Conservation (phyloP, 2,113 vertebrate genomes). For the Ovibos moschatus region DNA sequence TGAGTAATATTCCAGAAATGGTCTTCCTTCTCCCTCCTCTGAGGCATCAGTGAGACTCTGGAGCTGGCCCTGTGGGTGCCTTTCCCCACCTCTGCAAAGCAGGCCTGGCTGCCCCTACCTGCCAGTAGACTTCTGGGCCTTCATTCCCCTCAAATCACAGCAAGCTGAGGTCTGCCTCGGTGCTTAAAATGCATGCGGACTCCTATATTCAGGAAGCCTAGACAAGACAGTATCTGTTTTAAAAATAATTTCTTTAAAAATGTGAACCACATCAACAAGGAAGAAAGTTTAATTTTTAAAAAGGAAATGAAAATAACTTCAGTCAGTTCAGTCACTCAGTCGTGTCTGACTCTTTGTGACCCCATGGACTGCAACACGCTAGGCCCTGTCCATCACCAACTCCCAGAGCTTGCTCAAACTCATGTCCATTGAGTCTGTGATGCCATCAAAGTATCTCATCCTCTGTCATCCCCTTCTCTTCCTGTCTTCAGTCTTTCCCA, state of each 20-base stretch:
- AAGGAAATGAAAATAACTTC: background rate
- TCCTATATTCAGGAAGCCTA: background rate
- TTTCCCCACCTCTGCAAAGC: background rate
- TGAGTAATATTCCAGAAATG: background rate
- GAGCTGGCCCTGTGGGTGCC: no score
- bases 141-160: background rate
- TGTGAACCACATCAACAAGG: background rate
- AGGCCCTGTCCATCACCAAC: background rate
- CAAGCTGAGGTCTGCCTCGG: background rate
- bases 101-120: background rate
- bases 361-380: background rate
- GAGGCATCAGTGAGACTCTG: accelerated
- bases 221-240: background rate
- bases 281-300: background rate
- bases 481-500: background rate
- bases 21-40: background rate
- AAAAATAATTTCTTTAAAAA: background rate
- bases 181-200: background rate
- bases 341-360: background rate
- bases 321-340: background rate
- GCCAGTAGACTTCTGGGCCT: background rate
- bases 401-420: background rate
- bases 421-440: background rate
- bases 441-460: background rate
- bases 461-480: background rate